Evolutionary conservation across 2,113 vertebrate species (phyloP).

Genomic region (Anolis carolinensis): DNA sequence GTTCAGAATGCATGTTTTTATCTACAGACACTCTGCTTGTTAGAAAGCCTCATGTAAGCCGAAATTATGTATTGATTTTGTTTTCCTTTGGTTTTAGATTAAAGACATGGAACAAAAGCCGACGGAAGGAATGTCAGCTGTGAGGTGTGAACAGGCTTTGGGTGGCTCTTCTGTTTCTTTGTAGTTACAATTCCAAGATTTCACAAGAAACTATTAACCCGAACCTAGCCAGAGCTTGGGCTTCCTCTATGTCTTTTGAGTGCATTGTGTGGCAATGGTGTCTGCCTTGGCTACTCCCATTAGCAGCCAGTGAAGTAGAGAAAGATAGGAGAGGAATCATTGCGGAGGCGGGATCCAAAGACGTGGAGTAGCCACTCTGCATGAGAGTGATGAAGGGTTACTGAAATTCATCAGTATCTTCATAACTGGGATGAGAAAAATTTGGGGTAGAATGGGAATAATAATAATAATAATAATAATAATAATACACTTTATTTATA

Average conservation of each 20-base stretch:
- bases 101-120: conserved; percentile 80
- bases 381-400: not conserved
- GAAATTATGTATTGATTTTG: conserved; percentile 43
- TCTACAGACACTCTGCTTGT: conserved; percentile 2
- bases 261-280: not conserved
- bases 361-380: not conserved
- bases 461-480: no score
- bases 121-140: conserved; percentile 76
- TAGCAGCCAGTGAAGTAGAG: not conserved
- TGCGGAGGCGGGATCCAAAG: not conserved
- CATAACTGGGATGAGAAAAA: no score
- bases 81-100: conserved; percentile 72
- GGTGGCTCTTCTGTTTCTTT: not conserved
- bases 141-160: conserved; percentile 79
- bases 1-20: conserved; percentile 12
- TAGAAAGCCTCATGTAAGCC: conserved; percentile 36
- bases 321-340: not conserved
- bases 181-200: not conserved
- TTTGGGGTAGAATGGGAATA: no score
- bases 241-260: not conserved
- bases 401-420: no score
- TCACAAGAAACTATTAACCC: not conserved
- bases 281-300: not conserved
- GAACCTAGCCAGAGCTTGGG: not conserved
- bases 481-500: no score